Conservation (phyloP, 2,797 vertebrate genomes). For the Pseudomugil gertrudae region DNA sequence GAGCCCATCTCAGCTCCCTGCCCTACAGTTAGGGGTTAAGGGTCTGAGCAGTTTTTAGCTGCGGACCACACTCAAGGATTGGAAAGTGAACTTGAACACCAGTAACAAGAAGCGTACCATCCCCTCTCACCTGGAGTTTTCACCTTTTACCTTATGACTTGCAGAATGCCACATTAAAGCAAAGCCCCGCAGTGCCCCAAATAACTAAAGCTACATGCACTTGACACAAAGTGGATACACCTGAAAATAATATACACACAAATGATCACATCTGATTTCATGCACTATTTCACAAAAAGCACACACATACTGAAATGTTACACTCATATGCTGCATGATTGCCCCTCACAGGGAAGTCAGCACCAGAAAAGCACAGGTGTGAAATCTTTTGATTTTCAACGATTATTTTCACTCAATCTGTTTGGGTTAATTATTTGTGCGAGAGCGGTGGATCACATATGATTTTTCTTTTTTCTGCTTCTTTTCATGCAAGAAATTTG, state of each 20-base stretch:
- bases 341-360: background rate
- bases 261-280: background rate
- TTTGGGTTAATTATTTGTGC: background rate
- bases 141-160: slow-evolving; percentile 37
- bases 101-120: slow-evolving; percentile 53
- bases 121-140: slow-evolving; percentile 47
- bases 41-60: slow-evolving; percentile 57
- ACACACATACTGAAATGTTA: slow-evolving; percentile 1
- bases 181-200: slow-evolving; percentile 10
- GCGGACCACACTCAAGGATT: slow-evolving; percentile 38
- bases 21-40: slow-evolving; percentile 56
- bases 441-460: too few species aligned
- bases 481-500: too few species aligned
- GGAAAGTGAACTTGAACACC: slow-evolving; percentile 60
- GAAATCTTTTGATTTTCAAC: background rate
- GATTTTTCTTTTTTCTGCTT: too few species aligned
- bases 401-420: background rate
- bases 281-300: background rate
- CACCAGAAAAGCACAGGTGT: background rate
- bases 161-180: slow-evolving; percentile 52
- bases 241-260: slow-evolving; percentile 4
- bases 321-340: background rate
- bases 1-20: slow-evolving; percentile 40
- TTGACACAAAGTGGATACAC: slow-evolving; percentile 20
- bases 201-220: slow-evolving; percentile 21